These are phyloP conservation scores for Raillietiella orientalis DNA, from an alignment of 2,888 invertebrate genomes.

Conservation along the genomic window DNA sequence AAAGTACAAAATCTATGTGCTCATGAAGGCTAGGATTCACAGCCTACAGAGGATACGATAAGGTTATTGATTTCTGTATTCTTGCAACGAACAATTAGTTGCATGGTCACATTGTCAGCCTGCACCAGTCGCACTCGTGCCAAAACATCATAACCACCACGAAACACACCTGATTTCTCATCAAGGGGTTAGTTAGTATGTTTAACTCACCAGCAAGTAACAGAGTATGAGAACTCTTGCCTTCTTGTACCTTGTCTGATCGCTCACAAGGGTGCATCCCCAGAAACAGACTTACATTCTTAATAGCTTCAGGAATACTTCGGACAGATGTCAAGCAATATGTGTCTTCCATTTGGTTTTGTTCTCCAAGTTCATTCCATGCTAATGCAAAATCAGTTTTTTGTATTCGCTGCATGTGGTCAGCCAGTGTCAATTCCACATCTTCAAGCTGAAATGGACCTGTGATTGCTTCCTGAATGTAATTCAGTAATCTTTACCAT, in stretches of 20 bases:
- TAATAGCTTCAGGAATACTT: conserved; percentile 47
- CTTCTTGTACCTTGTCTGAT: conserved; percentile 46
- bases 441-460: conserved; percentile 58
- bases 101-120: conserved; percentile 62
- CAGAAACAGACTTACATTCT: conserved; percentile 43
- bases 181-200: conserved; percentile 2
- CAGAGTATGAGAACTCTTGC: conserved; percentile 44
- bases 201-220: conserved; percentile 29
- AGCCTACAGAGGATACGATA: conserved; percentile 53
- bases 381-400: conserved; percentile 39
- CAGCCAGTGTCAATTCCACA: conserved; percentile 45
- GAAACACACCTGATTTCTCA: conserved; percentile 31
- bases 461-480: no score
- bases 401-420: conserved; percentile 46
- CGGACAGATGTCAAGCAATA: conserved; percentile 51
- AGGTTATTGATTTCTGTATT: conserved; percentile 57
- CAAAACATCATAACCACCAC: conserved; percentile 63
- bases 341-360: conserved; percentile 55
- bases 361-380: conserved; percentile 34
- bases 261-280: conserved; percentile 57
- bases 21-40: no score
- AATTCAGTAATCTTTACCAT: conserved; percentile 18
- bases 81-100: conserved; percentile 55
- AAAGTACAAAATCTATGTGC: no score
- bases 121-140: conserved; percentile 51